Percentiles rank a stretch among this genome's conserved stretches.
Evolutionary conservation across 2,113 vertebrate genomes (phyloP).

Genomic region (Limnothrissa miodon): DNA sequence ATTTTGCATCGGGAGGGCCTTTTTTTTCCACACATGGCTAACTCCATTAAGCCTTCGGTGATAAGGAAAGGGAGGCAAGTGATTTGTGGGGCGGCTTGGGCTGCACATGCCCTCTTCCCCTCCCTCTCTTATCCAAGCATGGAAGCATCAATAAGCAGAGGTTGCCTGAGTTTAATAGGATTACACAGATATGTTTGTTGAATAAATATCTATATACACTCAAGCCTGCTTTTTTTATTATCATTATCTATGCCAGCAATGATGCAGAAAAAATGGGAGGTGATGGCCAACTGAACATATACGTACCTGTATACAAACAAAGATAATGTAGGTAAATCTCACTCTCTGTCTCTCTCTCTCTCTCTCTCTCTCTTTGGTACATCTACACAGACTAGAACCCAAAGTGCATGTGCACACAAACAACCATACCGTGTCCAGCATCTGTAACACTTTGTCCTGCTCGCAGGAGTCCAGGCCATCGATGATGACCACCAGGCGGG

Average conservation of each 20-base stretch:
- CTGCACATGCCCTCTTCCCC: not conserved
- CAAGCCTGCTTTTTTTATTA: not conserved
- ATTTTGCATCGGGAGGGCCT: slow-evolving; percentile 12
- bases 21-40: slow-evolving; percentile 11
- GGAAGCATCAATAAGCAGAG: not conserved
- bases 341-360: not conserved
- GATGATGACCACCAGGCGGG: slow-evolving; percentile 93
- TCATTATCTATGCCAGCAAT: not conserved
- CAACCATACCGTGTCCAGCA: slow-evolving; percentile 92
- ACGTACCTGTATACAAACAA: not conserved
- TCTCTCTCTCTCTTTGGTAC: not conserved
- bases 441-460: slow-evolving; percentile 96
- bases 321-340: not conserved
- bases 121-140: not conserved
- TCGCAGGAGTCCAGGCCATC: slow-evolving; percentile 96
- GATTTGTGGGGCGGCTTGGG: not conserved
- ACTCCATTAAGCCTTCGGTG: slow-evolving; percentile 9
- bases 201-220: not conserved
- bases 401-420: not conserved
- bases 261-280: not conserved
- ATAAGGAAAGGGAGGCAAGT: slow-evolving; percentile 14
- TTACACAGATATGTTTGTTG: slow-evolving; percentile 11
- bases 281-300: not conserved
- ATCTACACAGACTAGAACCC: not conserved
- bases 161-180: not conserved